These are phyloP conservation scores for Hyles euphorbiae DNA, from an alignment of 1,140 invertebrate species.

Conservation along the genomic window DNA sequence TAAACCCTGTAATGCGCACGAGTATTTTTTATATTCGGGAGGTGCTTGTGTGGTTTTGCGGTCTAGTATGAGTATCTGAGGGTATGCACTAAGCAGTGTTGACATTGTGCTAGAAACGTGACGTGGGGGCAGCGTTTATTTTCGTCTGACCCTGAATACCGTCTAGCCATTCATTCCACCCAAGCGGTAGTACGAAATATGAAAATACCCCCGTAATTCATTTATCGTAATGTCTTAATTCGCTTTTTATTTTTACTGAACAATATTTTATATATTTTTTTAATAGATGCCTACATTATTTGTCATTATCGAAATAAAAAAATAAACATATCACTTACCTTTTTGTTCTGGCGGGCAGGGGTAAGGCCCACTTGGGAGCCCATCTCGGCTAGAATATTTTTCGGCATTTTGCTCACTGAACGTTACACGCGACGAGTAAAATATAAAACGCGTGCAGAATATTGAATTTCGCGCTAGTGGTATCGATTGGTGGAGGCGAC, in stretches of 20 bases:
- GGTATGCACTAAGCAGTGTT: slow-evolving; percentile 34
- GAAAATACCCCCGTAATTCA: slow-evolving; percentile 18
- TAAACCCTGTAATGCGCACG: too few relatives aligned
- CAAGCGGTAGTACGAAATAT: slow-evolving; percentile 17
- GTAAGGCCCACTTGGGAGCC: slow-evolving; percentile 68
- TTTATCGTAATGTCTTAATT: slow-evolving; percentile 4
- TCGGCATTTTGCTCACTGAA: slow-evolving; percentile 54
- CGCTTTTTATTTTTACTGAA: slow-evolving; percentile 1
- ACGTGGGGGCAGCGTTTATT: slow-evolving; percentile 50
- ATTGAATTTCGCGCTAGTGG: slow-evolving; percentile 20
- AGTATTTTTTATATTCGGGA: too few relatives aligned
- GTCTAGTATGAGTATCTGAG: too few relatives aligned
- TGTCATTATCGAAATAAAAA: neutral
- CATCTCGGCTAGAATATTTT: slow-evolving; percentile 66
- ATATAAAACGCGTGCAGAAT: slow-evolving; percentile 3
- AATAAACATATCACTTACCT: slow-evolving; percentile 35
- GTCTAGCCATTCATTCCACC: slow-evolving; percentile 36
- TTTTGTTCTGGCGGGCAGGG: slow-evolving; percentile 53
- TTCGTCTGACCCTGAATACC: slow-evolving; percentile 50
- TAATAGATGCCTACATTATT: neutral
- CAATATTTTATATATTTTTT: too few relatives aligned
- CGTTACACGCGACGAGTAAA: slow-evolving; percentile 8
- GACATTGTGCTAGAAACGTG: slow-evolving; percentile 42
- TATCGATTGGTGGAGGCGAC: slow-evolving; percentile 21
- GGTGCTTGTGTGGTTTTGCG: too few relatives aligned